Conservation (phyloP, 1,140 invertebrate species). For the Papilio helenus region DNA sequence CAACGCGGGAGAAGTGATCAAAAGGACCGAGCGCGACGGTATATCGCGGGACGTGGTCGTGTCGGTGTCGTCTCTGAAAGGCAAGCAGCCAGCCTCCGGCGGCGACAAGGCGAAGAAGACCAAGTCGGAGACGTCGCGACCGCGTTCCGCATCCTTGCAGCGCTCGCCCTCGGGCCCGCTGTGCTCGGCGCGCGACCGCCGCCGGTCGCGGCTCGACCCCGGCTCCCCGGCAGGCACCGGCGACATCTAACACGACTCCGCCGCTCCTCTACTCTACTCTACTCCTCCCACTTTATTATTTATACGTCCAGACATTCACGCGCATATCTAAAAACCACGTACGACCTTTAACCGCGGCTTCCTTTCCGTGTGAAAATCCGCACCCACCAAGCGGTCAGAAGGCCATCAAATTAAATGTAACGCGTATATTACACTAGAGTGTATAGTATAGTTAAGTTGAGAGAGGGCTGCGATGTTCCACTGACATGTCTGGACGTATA, state of each 20-base stretch:
- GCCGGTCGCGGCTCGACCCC: slow-evolving; percentile 69
- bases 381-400: no score
- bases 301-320: slow-evolving; percentile 8
- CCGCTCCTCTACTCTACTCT: background rate
- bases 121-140: slow-evolving; percentile 71
- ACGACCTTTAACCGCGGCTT: background rate
- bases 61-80: slow-evolving; percentile 75
- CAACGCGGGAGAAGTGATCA: slow-evolving; percentile 78
- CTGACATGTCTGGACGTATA: slow-evolving; percentile 28
- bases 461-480: background rate
- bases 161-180: slow-evolving; percentile 76
- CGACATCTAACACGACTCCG: slow-evolving; percentile 58
- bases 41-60: slow-evolving; percentile 73
- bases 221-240: slow-evolving; percentile 70
- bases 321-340: no score
- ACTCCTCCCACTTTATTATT: background rate
- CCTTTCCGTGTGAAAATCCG: no score
- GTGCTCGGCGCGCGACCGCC: slow-evolving; percentile 61
- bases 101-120: slow-evolving; percentile 80
- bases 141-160: slow-evolving; percentile 73
- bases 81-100: slow-evolving; percentile 78
- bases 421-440: background rate
- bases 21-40: slow-evolving; percentile 74
- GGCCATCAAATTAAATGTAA: no score
- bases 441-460: background rate